A percentile compares a stretch with the other conserved stretches of the same genome.
Conservation (phyloP, 2,113 vertebrate genomes). For the Ahaetulla prasina region DNA sequence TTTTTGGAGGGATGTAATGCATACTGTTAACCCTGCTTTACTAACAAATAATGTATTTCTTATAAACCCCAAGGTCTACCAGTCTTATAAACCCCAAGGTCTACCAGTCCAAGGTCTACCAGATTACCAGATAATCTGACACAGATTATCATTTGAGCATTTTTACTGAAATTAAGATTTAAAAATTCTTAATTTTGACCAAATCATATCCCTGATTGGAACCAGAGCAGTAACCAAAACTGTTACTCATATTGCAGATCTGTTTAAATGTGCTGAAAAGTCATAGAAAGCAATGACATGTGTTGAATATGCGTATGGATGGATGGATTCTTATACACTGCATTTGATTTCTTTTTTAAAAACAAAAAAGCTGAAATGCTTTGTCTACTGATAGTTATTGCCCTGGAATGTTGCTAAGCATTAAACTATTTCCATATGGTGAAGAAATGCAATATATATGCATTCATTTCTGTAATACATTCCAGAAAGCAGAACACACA, state of each 20-base stretch:
- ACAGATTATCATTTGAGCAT: neutral
- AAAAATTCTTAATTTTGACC: neutral
- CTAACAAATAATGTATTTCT: neutral
- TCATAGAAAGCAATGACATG: conserved; percentile 44
- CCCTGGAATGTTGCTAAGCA: conserved; percentile 43
- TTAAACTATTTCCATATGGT: conserved; percentile 50
- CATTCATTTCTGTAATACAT: conserved; percentile 53
- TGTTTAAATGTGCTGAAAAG: neutral
- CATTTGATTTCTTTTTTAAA: neutral
- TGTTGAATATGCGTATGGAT: neutral
- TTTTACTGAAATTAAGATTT: neutral
- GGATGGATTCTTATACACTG: neutral
- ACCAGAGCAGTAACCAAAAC: neutral
- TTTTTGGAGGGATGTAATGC: neutral
- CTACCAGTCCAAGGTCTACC: neutral
- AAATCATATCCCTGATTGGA: neutral
- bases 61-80: too few relatives aligned
- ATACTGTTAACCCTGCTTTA: neutral
- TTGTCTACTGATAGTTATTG: conserved; percentile 22
- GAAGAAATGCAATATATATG: conserved; percentile 38
- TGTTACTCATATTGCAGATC: neutral
- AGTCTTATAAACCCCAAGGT: too few relatives aligned
- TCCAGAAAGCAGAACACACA: conserved; percentile 40
- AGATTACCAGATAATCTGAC: too few relatives aligned
- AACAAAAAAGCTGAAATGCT: conserved; percentile 33